phyloP scores from a whole-genome alignment of 2,113 vertebrate genomes.

The Salvator merianae region DNA sequence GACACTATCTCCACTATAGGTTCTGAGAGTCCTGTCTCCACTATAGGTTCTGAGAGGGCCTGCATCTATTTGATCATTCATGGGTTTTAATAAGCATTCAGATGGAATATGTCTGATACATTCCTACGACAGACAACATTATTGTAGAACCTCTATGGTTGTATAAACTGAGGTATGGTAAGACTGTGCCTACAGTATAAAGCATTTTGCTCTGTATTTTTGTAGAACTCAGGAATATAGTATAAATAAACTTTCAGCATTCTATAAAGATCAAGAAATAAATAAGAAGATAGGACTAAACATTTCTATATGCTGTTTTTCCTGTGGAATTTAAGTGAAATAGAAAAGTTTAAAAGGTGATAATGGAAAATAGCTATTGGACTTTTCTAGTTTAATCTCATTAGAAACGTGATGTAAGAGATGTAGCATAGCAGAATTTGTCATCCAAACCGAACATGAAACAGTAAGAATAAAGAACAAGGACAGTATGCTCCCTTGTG shows the following conservation, averaged over 20 bases:
- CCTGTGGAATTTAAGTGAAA: no score
- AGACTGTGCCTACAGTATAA: no score
- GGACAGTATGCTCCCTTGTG: not conserved
- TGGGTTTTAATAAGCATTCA: not conserved
- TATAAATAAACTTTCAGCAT: not conserved
- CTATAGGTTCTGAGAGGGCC: no score
- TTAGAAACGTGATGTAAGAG: conserved; percentile 15
- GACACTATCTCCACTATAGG: no score
- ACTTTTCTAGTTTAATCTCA: not conserved
- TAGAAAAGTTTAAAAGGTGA: not conserved
- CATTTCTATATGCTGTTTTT: not conserved
- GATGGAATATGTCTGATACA: no score
- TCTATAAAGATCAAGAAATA: not conserved
- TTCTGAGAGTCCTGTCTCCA: no score
- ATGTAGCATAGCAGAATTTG: not conserved
- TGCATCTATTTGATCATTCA: no score
- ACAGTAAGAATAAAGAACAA: conserved; percentile 17
- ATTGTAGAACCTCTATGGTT: not conserved
- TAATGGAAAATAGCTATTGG: not conserved
- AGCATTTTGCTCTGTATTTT: not conserved
- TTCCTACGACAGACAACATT: not conserved
- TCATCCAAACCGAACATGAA: conserved; percentile 2
- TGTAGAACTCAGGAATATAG: not conserved
- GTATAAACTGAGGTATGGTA: not conserved
- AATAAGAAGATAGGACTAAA: not conserved